These are phyloP conservation scores for Chaetura pelagica DNA, from an alignment of 2,113 vertebrate genomes.

Conservation along the genomic window DNA sequence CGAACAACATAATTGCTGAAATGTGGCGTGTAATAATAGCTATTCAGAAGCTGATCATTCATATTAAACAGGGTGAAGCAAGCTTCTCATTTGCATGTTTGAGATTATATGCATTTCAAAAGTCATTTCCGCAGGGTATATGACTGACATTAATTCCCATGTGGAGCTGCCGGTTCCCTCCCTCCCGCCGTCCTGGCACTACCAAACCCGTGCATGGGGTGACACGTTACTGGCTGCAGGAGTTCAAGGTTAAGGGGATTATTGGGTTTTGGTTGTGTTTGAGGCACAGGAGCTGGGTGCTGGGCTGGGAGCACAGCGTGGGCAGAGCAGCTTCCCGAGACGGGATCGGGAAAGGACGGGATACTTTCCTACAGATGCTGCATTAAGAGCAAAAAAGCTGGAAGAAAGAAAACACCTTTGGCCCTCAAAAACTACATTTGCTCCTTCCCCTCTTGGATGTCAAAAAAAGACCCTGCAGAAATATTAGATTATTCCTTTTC, in stretches of 20 bases:
- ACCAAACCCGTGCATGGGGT: slow-evolving; percentile 20
- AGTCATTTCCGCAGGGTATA: slow-evolving; percentile 98
- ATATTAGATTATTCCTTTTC: not conserved
- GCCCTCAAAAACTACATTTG: not conserved
- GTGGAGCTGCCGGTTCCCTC: slow-evolving; percentile 81
- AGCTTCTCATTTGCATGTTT: slow-evolving; percentile 98
- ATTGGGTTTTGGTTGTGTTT: not conserved
- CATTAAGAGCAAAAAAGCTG: not conserved
- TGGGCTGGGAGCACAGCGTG: rapidly evolving
- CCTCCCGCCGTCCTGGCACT: slow-evolving; percentile 84
- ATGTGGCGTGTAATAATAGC: slow-evolving; percentile 98
- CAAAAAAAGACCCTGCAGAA: not conserved
- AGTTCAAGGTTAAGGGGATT: slow-evolving; percentile 28
- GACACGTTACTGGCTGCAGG: not conserved
- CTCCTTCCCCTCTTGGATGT: rapidly evolving
- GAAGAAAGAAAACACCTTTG: not conserved
- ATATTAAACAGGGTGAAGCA: slow-evolving; percentile 99
- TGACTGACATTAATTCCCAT: slow-evolving; percentile 96
- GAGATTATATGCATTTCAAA: slow-evolving; percentile 99
- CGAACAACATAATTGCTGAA: slow-evolving; percentile 98
- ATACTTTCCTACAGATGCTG: not conserved
- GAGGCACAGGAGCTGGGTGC: not conserved
- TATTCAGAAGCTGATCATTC: slow-evolving; percentile 98
- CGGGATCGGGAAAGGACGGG: not conserved
- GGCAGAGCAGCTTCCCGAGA: not conserved